Percentiles rank a stretch among this genome's conserved stretches.
These are phyloP conservation scores for Cephalophus harveyi DNA, from an alignment of 2,113 vertebrate species.

Conservation along the genomic window DNA sequence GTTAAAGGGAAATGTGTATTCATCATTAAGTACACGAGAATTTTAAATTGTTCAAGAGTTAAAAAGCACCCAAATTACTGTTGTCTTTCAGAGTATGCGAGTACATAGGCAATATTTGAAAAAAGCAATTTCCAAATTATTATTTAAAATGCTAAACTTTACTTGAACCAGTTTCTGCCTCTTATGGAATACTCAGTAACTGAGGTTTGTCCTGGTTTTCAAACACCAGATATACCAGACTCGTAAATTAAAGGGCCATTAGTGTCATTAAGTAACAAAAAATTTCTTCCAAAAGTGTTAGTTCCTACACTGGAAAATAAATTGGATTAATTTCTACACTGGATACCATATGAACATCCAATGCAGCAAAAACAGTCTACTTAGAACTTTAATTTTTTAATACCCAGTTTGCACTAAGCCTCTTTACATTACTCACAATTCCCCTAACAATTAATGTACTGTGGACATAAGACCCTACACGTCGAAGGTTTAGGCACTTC, in stretches of 20 bases:
- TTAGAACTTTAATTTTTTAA: neutral
- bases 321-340: neutral
- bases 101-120: neutral
- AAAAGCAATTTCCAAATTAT: constrained; percentile 1
- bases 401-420: neutral
- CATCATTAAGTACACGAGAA: neutral
- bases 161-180: neutral
- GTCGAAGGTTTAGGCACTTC: neutral
- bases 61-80: neutral
- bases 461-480: neutral
- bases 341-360: neutral
- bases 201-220: neutral
- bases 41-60: neutral
- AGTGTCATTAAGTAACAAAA: neutral
- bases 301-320: neutral
- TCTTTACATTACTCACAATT: neutral
- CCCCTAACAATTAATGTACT: neutral
- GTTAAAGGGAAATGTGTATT: neutral
- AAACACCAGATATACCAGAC: neutral
- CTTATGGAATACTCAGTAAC: neutral
- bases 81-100: neutral
- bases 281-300: neutral
- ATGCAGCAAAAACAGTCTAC: neutral
- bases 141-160: neutral
- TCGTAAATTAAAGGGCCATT: neutral